These are phyloP conservation scores for Cinclus mexicanus DNA, from an alignment of 2,113 vertebrate genomes.

Conservation along the genomic window DNA sequence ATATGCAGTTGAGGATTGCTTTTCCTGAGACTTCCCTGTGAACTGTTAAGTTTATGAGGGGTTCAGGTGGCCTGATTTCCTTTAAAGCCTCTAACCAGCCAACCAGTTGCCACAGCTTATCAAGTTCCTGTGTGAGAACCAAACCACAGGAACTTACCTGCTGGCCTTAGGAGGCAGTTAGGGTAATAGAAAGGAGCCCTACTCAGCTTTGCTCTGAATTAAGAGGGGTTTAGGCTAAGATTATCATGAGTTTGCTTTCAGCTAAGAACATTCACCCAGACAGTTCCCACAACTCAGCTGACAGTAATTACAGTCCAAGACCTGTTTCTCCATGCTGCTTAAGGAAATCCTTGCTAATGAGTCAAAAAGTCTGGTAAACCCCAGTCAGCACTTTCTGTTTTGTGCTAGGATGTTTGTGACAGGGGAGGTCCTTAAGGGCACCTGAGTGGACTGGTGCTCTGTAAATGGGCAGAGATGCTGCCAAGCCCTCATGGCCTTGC, in stretches of 20 bases:
- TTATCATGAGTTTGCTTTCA: background rate
- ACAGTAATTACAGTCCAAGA: background rate
- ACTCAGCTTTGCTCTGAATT: background rate
- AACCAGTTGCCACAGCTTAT: background rate
- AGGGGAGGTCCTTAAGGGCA: background rate
- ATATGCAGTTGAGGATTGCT: background rate
- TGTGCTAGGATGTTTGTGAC: background rate
- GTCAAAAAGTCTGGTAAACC: background rate
- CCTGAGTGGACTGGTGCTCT: background rate
- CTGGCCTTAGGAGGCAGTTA: background rate
- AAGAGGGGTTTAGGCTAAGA: background rate
- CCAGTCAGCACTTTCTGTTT: background rate
- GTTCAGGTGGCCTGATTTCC: background rate
- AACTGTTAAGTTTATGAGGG: background rate
- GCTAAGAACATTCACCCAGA: background rate
- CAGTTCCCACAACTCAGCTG: slow-evolving; percentile 37
- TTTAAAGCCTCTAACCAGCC: background rate
- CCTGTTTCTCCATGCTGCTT: background rate
- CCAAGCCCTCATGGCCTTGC: background rate
- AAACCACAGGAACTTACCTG: slow-evolving; percentile 6
- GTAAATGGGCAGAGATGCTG: background rate
- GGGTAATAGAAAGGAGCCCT: background rate
- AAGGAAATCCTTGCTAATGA: background rate
- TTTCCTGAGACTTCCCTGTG: background rate
- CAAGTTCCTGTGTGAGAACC: background rate